phyloP scores from a whole-genome alignment of 2,797 vertebrate species.

The Enteromius trimaculatus region DNA sequence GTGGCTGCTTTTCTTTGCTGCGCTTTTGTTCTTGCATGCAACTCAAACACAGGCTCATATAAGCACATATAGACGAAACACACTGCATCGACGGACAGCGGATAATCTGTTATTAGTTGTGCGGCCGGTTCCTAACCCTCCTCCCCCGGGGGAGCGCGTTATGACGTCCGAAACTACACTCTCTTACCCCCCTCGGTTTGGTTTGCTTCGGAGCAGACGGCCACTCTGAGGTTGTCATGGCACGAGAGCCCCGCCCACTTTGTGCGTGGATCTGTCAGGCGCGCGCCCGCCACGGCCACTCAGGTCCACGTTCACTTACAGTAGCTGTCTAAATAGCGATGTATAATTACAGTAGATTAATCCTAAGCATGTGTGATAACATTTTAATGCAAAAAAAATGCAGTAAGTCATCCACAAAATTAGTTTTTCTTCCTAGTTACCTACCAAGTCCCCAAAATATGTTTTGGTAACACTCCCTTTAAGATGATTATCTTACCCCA shows the following conservation, averaged over 20 bases:
- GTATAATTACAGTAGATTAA: not conserved
- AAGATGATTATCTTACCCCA: no score
- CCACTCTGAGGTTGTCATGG: conserved; percentile 59
- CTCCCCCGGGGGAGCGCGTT: not conserved
- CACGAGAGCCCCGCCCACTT: conserved; percentile 39
- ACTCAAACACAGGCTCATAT: conserved; percentile 55
- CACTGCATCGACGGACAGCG: conserved; percentile 12
- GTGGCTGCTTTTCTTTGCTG: conserved; percentile 54
- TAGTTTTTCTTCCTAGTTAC: not conserved
- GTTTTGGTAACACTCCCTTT: not conserved
- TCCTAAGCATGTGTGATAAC: not conserved
- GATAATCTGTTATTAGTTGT: conserved; percentile 28
- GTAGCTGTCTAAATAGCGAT: no score
- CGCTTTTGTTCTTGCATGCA: conserved; percentile 42
- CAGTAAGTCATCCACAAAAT: not conserved
- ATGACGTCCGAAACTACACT: conserved; percentile 24
- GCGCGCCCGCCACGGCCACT: not conserved
- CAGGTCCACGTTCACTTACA: not conserved
- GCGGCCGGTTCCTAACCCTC: conserved; percentile 38
- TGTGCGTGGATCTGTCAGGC: not conserved
- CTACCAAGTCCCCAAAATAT: no score
- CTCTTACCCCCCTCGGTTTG: not conserved
- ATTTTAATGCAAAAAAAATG: not conserved
- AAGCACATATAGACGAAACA: conserved; percentile 13
- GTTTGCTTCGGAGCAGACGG: conserved; percentile 41